Conservation (phyloP, 2,888 invertebrate species). For the Acanthosepion lycidas region DNA sequence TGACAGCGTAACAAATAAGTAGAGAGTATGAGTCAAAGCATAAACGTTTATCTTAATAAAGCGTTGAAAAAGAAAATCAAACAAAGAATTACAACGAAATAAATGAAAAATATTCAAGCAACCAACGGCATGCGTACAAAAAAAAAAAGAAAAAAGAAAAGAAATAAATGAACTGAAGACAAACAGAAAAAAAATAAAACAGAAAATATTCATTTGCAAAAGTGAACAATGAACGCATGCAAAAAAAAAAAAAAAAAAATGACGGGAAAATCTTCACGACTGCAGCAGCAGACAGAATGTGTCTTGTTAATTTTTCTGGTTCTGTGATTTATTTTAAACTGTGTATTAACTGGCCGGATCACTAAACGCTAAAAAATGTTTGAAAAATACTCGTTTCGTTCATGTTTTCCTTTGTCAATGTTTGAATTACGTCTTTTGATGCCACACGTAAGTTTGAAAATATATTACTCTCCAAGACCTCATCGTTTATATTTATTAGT, state of each 20-base stretch:
- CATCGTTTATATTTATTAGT: no score
- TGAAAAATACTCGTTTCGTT: no score
- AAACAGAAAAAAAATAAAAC: neutral
- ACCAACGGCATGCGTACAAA: neutral
- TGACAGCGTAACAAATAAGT: neutral
- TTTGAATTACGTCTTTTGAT: no score
- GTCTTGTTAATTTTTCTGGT: no score
- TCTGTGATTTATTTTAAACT: no score
- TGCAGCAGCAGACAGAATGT: no score
- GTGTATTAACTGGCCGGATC: no score
- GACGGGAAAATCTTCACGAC: no score
- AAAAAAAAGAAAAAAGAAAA: neutral
- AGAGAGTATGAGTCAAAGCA: neutral
- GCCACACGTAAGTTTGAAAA: no score
- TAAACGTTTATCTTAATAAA: neutral
- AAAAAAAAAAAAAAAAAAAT: neutral
- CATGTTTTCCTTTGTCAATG: no score
- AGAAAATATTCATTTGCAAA: neutral
- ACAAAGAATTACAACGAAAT: neutral
- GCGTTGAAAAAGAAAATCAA: neutral
- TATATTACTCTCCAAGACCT: no score
- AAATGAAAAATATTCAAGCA: neutral
- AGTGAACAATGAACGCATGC: neutral
- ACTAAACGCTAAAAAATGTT: no score
- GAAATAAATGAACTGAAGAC: neutral